Evolutionary conservation across 2,888 invertebrate genomes (phyloP).

Genomic region (Epinotia nisella): DNA sequence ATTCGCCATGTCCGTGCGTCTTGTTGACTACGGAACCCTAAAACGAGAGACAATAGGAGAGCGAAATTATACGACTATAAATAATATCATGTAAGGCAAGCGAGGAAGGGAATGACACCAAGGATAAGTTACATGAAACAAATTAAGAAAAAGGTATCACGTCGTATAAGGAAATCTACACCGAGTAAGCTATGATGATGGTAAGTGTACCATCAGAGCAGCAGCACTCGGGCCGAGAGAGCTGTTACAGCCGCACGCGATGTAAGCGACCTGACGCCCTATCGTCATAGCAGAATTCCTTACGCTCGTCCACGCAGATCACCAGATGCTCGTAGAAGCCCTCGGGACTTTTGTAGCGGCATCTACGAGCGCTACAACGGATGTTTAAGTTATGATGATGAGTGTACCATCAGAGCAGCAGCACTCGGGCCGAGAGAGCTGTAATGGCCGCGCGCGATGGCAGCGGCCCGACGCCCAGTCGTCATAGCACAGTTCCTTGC

Average conservation of each 20-base stretch:
- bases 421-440: conserved; percentile 72
- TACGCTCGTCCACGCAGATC: conserved; percentile 89
- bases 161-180: no score
- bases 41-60: no score
- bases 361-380: no score
- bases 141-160: no score
- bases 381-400: not conserved
- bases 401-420: conserved; percentile 76
- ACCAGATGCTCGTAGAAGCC: conserved; percentile 87
- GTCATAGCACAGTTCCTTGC: conserved; percentile 91
- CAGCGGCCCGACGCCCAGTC: conserved; percentile 72
- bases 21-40: no score
- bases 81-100: no score
- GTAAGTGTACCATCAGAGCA: conserved; percentile 71
- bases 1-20: no score
- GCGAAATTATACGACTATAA: no score
- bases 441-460: conserved; percentile 71
- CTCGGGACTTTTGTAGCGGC: conserved; percentile 59
- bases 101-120: no score
- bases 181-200: not conserved
- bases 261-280: conserved; percentile 74
- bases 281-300: conserved; percentile 89
- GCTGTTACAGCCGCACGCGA: conserved; percentile 68
- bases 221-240: conserved; percentile 74
- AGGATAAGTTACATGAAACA: no score